phyloP scores from a whole-genome alignment of 2,113 vertebrate species.

The Gasterosteus nipponicus region DNA sequence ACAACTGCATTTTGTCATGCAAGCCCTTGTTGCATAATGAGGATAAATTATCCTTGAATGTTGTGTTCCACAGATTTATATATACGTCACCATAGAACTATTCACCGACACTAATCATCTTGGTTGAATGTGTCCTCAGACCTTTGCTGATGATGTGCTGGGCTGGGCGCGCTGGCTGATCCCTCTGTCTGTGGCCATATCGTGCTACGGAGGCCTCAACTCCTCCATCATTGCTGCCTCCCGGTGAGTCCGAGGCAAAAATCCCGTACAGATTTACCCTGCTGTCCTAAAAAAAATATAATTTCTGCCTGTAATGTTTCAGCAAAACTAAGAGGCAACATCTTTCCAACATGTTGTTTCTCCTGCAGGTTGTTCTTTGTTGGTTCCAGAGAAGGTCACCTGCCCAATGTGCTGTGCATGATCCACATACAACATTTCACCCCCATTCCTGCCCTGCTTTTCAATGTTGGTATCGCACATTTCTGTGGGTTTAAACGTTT shows the following conservation, averaged over 20 bases:
- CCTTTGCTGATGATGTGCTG: slow-evolving; percentile 83
- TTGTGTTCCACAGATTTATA: too few species aligned
- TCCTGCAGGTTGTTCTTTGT: slow-evolving; percentile 83
- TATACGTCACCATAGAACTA: too few species aligned
- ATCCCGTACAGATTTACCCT: neutral
- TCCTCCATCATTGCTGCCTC: slow-evolving; percentile 87
- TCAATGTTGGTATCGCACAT: slow-evolving; percentile 77
- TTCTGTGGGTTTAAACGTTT: neutral
- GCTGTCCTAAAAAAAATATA: neutral
- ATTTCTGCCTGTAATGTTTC: neutral
- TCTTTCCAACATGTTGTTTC: neutral
- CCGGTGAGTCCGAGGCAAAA: slow-evolving; percentile 69
- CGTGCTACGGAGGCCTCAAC: slow-evolving; percentile 87
- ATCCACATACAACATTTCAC: slow-evolving; percentile 83
- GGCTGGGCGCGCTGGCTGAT: slow-evolving; percentile 85
- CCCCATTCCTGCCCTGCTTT: slow-evolving; percentile 85
- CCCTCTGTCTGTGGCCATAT: slow-evolving; percentile 86
- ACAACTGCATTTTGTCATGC: neutral
- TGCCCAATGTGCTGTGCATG: slow-evolving; percentile 84
- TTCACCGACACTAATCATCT: too few species aligned
- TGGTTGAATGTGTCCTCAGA: slow-evolving; percentile 68
- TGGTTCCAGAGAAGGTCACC: slow-evolving; percentile 84
- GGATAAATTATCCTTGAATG: neutral
- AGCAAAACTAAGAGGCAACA: neutral
- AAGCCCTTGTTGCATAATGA: neutral